phyloP scores from a whole-genome alignment of 2,797 vertebrate genomes.

The Peromyscus eremicus region DNA sequence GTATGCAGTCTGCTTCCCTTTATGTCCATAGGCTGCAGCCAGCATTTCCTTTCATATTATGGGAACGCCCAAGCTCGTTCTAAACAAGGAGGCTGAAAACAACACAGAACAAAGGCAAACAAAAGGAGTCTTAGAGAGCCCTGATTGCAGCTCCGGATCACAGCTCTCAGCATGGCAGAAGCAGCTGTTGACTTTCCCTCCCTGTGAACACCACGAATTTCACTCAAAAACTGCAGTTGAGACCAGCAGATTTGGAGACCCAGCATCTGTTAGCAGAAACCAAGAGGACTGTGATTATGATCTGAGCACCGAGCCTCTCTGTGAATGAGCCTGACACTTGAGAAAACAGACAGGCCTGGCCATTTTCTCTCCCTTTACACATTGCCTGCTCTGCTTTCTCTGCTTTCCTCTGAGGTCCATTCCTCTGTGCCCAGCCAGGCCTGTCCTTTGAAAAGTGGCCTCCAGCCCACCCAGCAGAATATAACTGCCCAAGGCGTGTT shows the following conservation, averaged over 20 bases:
- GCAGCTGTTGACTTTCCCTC: background rate
- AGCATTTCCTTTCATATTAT: constrained; percentile 22
- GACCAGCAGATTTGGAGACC: background rate
- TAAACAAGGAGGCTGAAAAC: background rate
- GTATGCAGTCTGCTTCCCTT: background rate
- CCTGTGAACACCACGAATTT: constrained; percentile 38
- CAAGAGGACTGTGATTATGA: constrained; percentile 4
- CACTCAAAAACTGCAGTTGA: constrained; percentile 12
- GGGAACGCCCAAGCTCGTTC: background rate
- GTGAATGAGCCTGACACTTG: background rate
- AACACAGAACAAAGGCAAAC: constrained; percentile 41
- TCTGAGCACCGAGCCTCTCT: background rate
- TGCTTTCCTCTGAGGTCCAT: background rate
- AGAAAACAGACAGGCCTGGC: background rate
- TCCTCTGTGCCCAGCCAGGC: background rate
- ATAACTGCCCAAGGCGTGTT: background rate
- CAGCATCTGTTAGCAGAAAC: constrained; percentile 31
- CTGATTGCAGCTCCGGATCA: background rate
- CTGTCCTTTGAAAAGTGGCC: background rate
- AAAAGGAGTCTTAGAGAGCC: background rate
- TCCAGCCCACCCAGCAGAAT: background rate
- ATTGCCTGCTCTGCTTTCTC: too few relatives aligned
- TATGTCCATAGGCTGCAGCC: background rate
- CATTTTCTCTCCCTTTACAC: background rate
- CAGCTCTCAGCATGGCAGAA: background rate